Percentiles rank a stretch among this genome's conserved stretches.
Evolutionary conservation across 2,888 invertebrate genomes (phyloP).

Genomic region (Mellilla xanthometata): DNA sequence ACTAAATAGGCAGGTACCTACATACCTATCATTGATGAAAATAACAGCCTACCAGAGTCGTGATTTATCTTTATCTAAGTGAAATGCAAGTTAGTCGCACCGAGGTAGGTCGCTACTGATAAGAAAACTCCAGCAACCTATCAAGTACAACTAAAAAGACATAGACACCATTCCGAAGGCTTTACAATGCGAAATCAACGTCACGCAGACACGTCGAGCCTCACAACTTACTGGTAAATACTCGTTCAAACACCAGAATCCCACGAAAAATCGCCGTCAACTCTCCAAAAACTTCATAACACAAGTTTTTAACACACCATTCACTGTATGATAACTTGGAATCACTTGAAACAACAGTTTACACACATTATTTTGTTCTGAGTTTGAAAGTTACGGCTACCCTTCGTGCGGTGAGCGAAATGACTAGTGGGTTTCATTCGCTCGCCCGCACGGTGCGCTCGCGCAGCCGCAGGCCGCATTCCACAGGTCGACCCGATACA

Average conservation of each 20-base stretch:
- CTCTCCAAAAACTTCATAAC: constrained; percentile 76
- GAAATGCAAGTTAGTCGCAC: no score
- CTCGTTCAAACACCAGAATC: constrained; percentile 59
- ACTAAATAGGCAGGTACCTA: no score
- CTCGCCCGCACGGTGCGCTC: constrained; percentile 33
- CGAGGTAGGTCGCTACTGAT: no score
- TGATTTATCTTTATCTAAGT: no score
- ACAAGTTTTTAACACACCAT: constrained; percentile 65
- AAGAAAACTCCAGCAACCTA: constrained; percentile 1
- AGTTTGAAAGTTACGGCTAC: constrained; percentile 53
- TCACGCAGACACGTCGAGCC: constrained; percentile 70
- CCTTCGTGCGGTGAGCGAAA: constrained; percentile 62
- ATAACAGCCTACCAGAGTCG: no score
- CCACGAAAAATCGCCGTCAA: constrained; percentile 67
- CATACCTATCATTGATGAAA: no score
- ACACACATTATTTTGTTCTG: constrained; percentile 67
- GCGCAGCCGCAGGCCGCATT: constrained; percentile 66
- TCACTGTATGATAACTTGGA: constrained; percentile 59
- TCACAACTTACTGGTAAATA: constrained; percentile 70
- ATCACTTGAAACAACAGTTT: constrained; percentile 64
- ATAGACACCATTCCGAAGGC: constrained; percentile 31
- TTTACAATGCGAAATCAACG: constrained; percentile 54
- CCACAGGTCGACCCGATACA: constrained; percentile 64
- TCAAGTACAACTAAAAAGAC: constrained; percentile 15
- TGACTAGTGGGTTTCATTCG: constrained; percentile 58